A percentile compares a stretch with the other conserved stretches of the same genome.
These are phyloP conservation scores for Mystacides longicornis DNA, from an alignment of 2,888 invertebrate species.

Conservation along the genomic window DNA sequence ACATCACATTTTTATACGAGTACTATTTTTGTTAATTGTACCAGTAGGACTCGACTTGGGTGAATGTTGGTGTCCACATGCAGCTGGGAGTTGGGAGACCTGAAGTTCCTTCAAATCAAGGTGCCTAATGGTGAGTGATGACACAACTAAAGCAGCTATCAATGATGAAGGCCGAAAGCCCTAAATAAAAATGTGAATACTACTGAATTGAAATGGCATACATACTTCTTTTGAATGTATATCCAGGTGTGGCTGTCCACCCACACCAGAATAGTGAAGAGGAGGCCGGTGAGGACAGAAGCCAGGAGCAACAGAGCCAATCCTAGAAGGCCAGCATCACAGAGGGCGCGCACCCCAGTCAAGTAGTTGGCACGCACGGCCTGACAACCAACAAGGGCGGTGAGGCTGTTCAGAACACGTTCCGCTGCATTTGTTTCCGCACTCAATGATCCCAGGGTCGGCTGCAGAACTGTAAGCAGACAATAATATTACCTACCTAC, in stretches of 20 bases:
- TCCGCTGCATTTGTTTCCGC: constrained; percentile 74
- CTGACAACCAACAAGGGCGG: constrained; percentile 74
- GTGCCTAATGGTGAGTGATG: no score
- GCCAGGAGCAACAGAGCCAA: constrained; percentile 81
- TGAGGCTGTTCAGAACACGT: constrained; percentile 57
- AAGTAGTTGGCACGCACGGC: constrained; percentile 77
- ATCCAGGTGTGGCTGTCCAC: constrained; percentile 97
- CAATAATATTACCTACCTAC: no score
- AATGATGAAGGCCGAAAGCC: no score
- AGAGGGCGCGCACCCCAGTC: constrained; percentile 70
- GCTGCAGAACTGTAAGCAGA: constrained; percentile 50
- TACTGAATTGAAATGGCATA: neutral
- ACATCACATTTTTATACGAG: no score
- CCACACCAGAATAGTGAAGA: constrained; percentile 88
- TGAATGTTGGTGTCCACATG: no score
- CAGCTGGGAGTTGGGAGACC: no score
- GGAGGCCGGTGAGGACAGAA: constrained; percentile 77
- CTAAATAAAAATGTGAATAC: neutral
- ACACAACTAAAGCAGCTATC: no score
- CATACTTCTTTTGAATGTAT: constrained; percentile 83
- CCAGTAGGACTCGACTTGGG: no score
- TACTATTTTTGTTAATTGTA: no score
- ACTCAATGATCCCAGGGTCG: constrained; percentile 66
- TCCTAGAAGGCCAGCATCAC: constrained; percentile 76
- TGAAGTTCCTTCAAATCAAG: no score